Evolutionary conservation across 2,113 vertebrate genomes (phyloP).

Genomic region (Donacobius atricapilla): DNA sequence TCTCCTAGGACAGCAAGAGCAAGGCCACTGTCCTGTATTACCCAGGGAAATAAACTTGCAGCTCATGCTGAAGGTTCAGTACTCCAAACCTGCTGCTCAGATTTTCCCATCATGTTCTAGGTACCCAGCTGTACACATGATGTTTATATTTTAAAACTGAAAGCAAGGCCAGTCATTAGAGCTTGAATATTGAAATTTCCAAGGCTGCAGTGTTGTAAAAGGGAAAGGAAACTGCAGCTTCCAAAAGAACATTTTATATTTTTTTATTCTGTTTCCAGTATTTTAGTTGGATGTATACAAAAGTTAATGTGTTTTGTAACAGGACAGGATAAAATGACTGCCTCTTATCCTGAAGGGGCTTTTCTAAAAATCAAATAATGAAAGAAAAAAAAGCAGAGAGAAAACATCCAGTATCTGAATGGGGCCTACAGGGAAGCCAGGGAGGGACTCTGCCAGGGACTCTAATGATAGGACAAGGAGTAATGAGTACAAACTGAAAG

Average conservation of each 20-base stretch:
- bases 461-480: neutral
- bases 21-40: neutral
- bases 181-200: neutral
- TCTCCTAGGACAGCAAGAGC: neutral
- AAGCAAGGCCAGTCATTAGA: neutral
- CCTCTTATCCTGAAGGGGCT: neutral
- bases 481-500: neutral
- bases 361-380: neutral
- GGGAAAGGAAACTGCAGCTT: neutral
- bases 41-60: neutral
- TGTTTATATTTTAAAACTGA: neutral
- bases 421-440: neutral
- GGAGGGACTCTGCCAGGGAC: neutral
- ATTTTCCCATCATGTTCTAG: neutral
- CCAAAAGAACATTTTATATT: neutral
- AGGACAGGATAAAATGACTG: neutral
- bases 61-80: neutral
- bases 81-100: neutral
- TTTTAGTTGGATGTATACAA: neutral
- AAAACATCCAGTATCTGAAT: neutral
- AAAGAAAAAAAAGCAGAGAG: neutral
- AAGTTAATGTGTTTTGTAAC: neutral
- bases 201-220: neutral
- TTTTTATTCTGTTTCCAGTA: neutral
- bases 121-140: neutral